Base-by-base conservation (phyloP, 2,113 vertebrate species). In the Arizona elegans region DNA sequence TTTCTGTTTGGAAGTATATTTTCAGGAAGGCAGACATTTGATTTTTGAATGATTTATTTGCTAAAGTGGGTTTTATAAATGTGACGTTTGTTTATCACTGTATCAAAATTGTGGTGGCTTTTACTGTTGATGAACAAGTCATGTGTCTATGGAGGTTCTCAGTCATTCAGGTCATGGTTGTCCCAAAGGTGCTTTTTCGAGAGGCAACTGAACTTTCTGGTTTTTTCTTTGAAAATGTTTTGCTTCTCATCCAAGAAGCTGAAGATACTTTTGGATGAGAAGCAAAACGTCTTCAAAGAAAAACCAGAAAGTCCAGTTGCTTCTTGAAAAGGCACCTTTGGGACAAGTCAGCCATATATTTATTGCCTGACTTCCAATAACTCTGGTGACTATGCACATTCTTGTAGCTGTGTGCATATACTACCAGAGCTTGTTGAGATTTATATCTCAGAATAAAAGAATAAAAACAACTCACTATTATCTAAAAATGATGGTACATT, bases 401-500 rank as follows among this genome's bases (percentile, higher is more conserved):
- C 70, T 33, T 75, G n/a, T 75, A 75, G 29, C 29, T 75, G 65
- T 75, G 65, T 75, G 65, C 12, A 33, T 33, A 75, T 17, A 75
- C n/a, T n/a, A 17, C 70, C n/a, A 75, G n/a, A 8, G 13, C 65
- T 33, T 33, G 70, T 17, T 0, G 50, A 96, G 95, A 95, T 75
- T 92, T 94, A 96, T 93, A 94, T 94, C 93, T 96, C 93, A 92
- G 90, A 1, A 2, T 8, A 95, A 92, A 93, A 91, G 59, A 90
- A 86, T 97, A 97, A 96, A 97, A 97, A 87, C 47, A 0, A 0
- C 95, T 96, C 96, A 96, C 93, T 92, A 94, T 96, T 97, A 95
- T 95, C 97, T 97, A 96, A 96, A 95, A 93, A 11, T 92, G 94
- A 96, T 93, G 97, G 96, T 96, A 94, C 93, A 94, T 88, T 97